Conservation (phyloP, 1,140 invertebrate species). For the Branchinecta lindahli region DNA sequence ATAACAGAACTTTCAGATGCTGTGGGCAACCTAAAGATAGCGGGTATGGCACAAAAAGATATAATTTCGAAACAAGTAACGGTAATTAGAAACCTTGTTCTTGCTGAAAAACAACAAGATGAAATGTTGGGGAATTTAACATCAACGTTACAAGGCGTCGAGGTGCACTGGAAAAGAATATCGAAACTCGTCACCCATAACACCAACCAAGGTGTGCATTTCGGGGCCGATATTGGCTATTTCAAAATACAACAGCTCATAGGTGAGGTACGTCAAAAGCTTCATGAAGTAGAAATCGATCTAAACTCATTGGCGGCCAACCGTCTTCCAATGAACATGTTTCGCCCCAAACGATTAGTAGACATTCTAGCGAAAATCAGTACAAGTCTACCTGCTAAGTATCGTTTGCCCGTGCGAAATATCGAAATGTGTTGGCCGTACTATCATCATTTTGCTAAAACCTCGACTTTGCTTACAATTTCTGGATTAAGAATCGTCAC, state of each 20-base stretch:
- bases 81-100: not conserved
- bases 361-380: not conserved
- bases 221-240: not conserved
- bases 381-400: not conserved
- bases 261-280: not conserved
- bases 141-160: not conserved
- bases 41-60: too few relatives aligned
- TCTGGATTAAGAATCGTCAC: not conserved
- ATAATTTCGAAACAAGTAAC: too few relatives aligned
- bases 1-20: too few relatives aligned
- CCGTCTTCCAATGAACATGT: not conserved
- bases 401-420: not conserved
- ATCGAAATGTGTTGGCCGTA: not conserved
- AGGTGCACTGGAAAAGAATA: not conserved
- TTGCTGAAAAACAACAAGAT: not conserved
- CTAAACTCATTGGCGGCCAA: not conserved
- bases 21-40: too few relatives aligned
- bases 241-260: not conserved
- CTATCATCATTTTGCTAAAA: not conserved
- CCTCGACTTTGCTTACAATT: not conserved
- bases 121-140: not conserved
- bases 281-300: not conserved
- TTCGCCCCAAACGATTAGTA: not conserved
- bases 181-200: not conserved
- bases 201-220: not conserved